phyloP scores from a whole-genome alignment of 2,888 invertebrate species.

The Acrobeloides nanus region DNA sequence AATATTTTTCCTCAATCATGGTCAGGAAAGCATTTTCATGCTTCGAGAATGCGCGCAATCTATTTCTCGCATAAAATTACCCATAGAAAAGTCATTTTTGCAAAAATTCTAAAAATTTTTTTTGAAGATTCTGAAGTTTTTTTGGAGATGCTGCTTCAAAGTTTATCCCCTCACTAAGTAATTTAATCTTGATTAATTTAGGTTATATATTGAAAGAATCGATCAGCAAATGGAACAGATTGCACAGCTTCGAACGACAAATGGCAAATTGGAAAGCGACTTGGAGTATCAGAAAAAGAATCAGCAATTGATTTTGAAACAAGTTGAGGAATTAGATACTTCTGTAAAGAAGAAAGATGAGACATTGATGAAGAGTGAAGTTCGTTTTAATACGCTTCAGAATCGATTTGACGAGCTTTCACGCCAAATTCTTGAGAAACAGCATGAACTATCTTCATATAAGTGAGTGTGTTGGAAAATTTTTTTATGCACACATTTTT shows the following conservation, averaged over 20 bases:
- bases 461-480: slow-evolving; percentile 11
- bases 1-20: no score
- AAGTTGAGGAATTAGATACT: slow-evolving; percentile 13
- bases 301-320: slow-evolving; percentile 21
- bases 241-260: slow-evolving; percentile 18
- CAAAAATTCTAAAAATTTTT: no score
- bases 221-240: slow-evolving; percentile 22
- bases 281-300: slow-evolving; percentile 33
- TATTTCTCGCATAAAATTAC: no score
- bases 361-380: slow-evolving; percentile 9
- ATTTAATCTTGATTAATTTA: slow-evolving; percentile 4
- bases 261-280: slow-evolving; percentile 26
- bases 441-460: slow-evolving; percentile 18
- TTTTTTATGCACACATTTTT: slow-evolving; percentile 5
- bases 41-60: no score
- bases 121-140: no score
- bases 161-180: no score
- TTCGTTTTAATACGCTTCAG: slow-evolving; percentile 13
- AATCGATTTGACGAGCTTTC: slow-evolving; percentile 15
- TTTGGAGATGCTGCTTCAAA: no score
- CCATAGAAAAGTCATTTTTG: no score
- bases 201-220: slow-evolving; percentile 14
- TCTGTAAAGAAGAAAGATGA: slow-evolving; percentile 16
- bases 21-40: no score
- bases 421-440: slow-evolving; percentile 17